Evolutionary conservation across 2,888 invertebrate species (phyloP), one percentile per base, ranked within the genome.

Genomic region (Pyrrhia umbra): DNA sequence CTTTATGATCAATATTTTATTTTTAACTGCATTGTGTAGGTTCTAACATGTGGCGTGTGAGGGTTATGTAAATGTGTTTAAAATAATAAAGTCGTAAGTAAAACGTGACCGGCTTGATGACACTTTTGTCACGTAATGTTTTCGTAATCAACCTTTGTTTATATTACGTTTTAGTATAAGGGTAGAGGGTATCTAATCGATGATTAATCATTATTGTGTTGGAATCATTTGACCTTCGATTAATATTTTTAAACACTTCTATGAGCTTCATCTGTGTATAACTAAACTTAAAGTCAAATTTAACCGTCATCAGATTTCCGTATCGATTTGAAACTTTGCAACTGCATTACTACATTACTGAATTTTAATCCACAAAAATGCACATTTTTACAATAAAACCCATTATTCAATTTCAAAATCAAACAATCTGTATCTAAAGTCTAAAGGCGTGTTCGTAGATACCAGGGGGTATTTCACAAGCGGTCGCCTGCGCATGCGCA

Each of bases 381-480:
- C 13, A 13, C 30, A 30, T 8, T n/a, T n/a, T n/a, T n/a, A n/a
- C n/a, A n/a, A n/a, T 13, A 27, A 9, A 27, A 8, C 27, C 10
- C 27, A 27, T 27, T 27, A 27, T 9, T 27, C 9, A 27, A 10
- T 30, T 30, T 13, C 30, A 30, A 30, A 30, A 30, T 30, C 30
- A 30, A 13, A 30, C 30, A 13, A 10, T 13, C 30, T 13, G 13
- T 30, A 30, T 30, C 30, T 13, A 13, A 30, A 30, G 30, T 8
- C 30, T 13, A 52, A 55, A 55, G 62, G 66, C 65, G 64, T 65
- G 51, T 59, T 60, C 65, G 37, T 34, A 49, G 43, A 68, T 71
- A 72, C 64, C 70, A 65, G 13, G 56, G 8, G 6, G 66, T 59
- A 78, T 86, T 86, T 87, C 83, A 75, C 79, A 87, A 87, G 74